Evolutionary conservation across 2,888 invertebrate species (phyloP), one percentile per base, ranked within the genome.

Genomic region (Hyposoter didymator): DNA sequence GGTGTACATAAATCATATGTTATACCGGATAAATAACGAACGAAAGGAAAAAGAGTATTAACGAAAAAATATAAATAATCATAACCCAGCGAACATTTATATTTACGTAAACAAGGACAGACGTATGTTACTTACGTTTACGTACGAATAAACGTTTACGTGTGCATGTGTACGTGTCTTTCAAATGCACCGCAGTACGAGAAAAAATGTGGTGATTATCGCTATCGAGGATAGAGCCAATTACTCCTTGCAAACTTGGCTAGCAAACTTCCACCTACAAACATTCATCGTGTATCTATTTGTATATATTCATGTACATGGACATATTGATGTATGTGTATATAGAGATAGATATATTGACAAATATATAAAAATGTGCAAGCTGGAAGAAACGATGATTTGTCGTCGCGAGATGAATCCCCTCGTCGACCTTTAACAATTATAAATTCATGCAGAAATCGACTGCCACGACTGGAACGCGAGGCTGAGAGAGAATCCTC

Each of bases 1-100:
- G 67, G 72, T 85, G 81, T 85, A 75, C 76, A 84, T 82, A 69
- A 67, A 78, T 81, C 70, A 45, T 49, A 66, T 78, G 82, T 76
- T 75, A 52, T 69, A 52, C 75, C 73, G 80, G 78, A 80, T 74
- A 49, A 83, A 83, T 74, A 81, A 78, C 59, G 52, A 72, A 22
- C 47, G 67, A 67, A 66, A 17, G 49, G 55, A 17, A 39, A 39
- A 73, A 43, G 7, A 12, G n/a, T n/a, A 22, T 3, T 12, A 3
- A 55, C 2, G 12, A 59, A 14, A 4, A 22, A 28, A 14, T 28
- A 59, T 22, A 14, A 12, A 28, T 66, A 17, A 76, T 66, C 45
- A 72, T 55, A 35, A 52, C 0, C 8, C 28, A 55, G 19, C 12
- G 22, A 8, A 59, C n/a, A 59, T 59, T 22, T 35, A 32, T n/a